phyloP scores from a whole-genome alignment of 1,140 invertebrate species.

The Danaus melanippus region DNA sequence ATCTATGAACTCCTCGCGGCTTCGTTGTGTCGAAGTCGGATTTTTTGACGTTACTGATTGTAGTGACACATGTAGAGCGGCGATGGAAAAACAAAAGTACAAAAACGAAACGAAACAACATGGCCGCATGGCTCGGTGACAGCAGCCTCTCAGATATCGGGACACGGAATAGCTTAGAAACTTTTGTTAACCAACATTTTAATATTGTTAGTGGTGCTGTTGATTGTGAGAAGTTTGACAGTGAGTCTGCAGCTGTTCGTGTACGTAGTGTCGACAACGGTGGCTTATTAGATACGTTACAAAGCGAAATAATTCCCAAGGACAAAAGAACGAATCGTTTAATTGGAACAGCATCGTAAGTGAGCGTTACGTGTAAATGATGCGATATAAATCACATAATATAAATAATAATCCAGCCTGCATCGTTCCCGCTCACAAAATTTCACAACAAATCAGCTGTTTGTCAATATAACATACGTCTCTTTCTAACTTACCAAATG shows the following conservation, averaged over 20 bases:
- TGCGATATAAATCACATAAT: not conserved
- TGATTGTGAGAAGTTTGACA: slow-evolving; percentile 14
- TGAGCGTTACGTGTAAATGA: slow-evolving; percentile 16
- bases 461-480: slow-evolving; percentile 59
- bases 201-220: slow-evolving; percentile 14
- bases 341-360: slow-evolving; percentile 33
- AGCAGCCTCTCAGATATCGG: slow-evolving; percentile 30
- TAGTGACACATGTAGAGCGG: slow-evolving; percentile 15
- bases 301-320: slow-evolving; percentile 30
- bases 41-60: slow-evolving; percentile 20
- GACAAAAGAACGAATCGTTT: slow-evolving; percentile 23
- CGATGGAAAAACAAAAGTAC: slow-evolving; percentile 7
- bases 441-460: slow-evolving; percentile 54
- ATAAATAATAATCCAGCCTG: not conserved
- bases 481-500: slow-evolving; percentile 35
- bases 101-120: slow-evolving; percentile 32
- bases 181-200: slow-evolving; percentile 20
- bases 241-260: slow-evolving; percentile 11
- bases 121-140: slow-evolving; percentile 58
- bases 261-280: not conserved
- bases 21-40: slow-evolving; percentile 10
- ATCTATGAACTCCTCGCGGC: slow-evolving; percentile 17
- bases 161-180: slow-evolving; percentile 31
- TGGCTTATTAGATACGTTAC: slow-evolving; percentile 24
- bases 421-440: not conserved